Evolutionary conservation across 2,797 vertebrate genomes (phyloP).

Genomic region (Sebastiscus tertius): DNA sequence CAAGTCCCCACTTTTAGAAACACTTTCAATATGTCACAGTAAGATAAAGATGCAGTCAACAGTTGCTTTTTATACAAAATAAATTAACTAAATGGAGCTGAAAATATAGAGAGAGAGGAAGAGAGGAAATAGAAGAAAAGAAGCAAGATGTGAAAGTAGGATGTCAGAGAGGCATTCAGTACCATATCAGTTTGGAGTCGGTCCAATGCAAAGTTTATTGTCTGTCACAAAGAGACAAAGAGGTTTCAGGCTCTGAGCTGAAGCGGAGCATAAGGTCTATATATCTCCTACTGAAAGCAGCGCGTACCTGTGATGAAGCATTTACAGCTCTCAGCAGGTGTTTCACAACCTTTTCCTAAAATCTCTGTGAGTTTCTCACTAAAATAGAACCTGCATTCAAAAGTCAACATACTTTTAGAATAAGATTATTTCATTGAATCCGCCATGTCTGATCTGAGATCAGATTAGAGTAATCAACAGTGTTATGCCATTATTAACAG

Average conservation of each 20-base stretch:
- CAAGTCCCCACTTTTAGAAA: neutral
- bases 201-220: constrained; percentile 28
- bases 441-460: neutral
- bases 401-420: neutral
- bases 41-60: neutral
- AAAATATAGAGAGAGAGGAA: neutral
- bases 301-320: neutral
- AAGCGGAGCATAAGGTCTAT: neutral
- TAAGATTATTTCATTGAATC: neutral
- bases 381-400: neutral
- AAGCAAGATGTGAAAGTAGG: neutral
- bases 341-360: neutral
- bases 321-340: constrained; percentile 19
- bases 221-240: constrained; percentile 19
- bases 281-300: neutral
- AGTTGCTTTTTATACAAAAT: neutral
- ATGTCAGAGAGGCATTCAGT: neutral
- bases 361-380: neutral
- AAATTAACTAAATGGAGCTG: neutral
- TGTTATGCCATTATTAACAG: neutral
- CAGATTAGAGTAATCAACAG: neutral
- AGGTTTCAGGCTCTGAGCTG: neutral
- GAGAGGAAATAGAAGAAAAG: neutral
- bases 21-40: neutral
- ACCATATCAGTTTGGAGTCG: neutral